phyloP scores from a whole-genome alignment of 1,140 invertebrate species.

The Drosophila nigromelanica region DNA sequence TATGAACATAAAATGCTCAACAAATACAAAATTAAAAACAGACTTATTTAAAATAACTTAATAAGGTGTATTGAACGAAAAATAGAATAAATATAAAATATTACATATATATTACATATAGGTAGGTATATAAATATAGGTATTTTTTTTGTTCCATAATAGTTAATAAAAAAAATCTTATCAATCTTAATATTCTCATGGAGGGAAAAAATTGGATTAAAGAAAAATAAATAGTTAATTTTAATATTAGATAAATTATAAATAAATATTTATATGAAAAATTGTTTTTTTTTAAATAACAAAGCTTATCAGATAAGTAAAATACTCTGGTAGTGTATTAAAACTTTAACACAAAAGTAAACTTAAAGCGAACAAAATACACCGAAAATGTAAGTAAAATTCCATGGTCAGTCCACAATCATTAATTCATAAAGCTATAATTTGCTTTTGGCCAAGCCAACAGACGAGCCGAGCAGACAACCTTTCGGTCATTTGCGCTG shows the following conservation, averaged over 20 bases:
- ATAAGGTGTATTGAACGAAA: no score
- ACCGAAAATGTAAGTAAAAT: constrained; percentile 38
- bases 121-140: no score
- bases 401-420: constrained; percentile 37
- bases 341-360: constrained; percentile 9
- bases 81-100: no score
- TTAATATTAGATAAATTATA: no score
- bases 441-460: constrained; percentile 58
- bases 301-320: not conserved
- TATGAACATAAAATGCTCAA: not conserved
- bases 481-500: constrained; percentile 63
- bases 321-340: constrained; percentile 2
- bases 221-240: no score
- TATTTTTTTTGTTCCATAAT: no score
- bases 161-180: no score
- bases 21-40: not conserved
- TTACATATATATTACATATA: no score
- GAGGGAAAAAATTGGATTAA: no score
- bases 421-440: constrained; percentile 68
- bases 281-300: not conserved
- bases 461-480: constrained; percentile 36
- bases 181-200: no score
- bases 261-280: not conserved
- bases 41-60: no score
- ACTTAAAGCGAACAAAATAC: constrained; percentile 17